Conservation (phyloP, 2,797 vertebrate genomes). For the Lepus townsendii region DNA sequence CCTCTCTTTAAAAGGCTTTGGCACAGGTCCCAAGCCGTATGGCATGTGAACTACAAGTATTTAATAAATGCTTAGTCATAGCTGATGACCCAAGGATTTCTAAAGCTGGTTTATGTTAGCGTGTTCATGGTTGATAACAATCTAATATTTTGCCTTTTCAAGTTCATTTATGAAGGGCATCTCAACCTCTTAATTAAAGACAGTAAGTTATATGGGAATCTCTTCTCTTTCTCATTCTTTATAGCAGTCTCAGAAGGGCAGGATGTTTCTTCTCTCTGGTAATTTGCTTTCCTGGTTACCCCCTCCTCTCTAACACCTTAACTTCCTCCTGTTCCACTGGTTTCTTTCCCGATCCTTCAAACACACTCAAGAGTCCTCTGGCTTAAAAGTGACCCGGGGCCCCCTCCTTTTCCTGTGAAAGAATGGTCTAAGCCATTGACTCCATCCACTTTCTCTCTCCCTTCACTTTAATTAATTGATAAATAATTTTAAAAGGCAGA, state of each 20-base stretch:
- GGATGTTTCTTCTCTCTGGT: neutral
- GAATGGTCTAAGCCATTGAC: neutral
- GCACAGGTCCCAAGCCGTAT: constrained; percentile 57
- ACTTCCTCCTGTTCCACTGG: neutral
- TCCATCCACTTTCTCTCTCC: neutral
- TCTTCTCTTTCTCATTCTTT: constrained; percentile 1
- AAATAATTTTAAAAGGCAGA: too few species aligned
- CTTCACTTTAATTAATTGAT: neutral
- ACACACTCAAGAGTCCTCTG: neutral
- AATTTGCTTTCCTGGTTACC: neutral
- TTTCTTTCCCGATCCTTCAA: neutral
- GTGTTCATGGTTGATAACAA: constrained; percentile 14
- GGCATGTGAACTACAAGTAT: constrained; percentile 41
- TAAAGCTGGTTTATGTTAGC: constrained; percentile 73
- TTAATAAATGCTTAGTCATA: constrained; percentile 70
- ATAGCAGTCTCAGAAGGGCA: neutral
- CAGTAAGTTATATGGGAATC: constrained; percentile 39
- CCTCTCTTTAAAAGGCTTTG: constrained; percentile 46
- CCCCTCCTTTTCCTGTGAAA: neutral
- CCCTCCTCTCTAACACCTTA: neutral
- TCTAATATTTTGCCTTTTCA: constrained; percentile 62
- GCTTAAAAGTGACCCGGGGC: neutral
- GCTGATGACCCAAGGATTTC: constrained; percentile 66
- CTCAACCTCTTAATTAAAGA: constrained; percentile 48
- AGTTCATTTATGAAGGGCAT: constrained; percentile 49